These are phyloP conservation scores for Myotis planiceps DNA, from an alignment of 2,797 vertebrate species.

Conservation along the genomic window DNA sequence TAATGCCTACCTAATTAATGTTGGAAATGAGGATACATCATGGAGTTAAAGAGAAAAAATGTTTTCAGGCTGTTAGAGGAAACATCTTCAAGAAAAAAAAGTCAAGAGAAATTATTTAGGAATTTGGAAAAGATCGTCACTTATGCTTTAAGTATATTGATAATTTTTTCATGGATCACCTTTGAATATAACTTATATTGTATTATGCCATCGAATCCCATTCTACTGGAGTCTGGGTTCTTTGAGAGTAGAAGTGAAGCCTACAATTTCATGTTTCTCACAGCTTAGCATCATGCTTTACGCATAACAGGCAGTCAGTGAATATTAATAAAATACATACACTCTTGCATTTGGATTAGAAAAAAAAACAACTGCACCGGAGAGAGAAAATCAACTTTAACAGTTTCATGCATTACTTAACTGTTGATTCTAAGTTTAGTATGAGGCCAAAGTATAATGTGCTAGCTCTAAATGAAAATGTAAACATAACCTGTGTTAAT, in stretches of 20 bases:
- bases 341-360: background rate
- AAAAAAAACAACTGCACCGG: background rate
- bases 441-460: background rate
- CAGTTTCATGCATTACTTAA: background rate
- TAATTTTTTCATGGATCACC: background rate
- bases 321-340: background rate
- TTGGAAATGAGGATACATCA: slow-evolving; percentile 21
- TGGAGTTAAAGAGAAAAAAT: background rate
- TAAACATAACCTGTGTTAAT: background rate
- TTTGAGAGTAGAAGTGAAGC: background rate
- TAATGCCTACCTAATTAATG: slow-evolving; percentile 61
- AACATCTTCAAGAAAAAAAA: slow-evolving; percentile 8
- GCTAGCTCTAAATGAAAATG: background rate
- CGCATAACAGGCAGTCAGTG: background rate
- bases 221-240: background rate
- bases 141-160: slow-evolving; percentile 31
- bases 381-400: background rate
- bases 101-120: background rate
- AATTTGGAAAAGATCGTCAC: slow-evolving; percentile 25
- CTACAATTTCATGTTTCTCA: background rate
- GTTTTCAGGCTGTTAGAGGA: background rate
- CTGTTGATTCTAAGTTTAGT: background rate
- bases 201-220: background rate
- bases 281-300: background rate
- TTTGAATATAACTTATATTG: background rate